Conservation (phyloP, 2,797 vertebrate genomes). For the Danio jaintianensis region DNA sequence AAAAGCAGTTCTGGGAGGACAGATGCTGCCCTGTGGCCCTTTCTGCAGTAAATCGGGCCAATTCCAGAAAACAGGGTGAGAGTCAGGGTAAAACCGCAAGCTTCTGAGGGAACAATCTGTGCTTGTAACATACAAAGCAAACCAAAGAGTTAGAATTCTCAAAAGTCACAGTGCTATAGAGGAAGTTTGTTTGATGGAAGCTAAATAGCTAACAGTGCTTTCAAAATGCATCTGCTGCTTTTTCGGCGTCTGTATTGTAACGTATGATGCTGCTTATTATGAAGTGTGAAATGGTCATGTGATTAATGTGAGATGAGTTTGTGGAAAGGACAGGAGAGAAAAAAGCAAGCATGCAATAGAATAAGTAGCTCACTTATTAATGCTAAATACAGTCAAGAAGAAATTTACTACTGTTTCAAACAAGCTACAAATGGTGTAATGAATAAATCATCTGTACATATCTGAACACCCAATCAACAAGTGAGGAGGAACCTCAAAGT, state of each 20-base stretch:
- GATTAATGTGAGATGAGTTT: conserved; percentile 17
- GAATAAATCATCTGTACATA: neutral
- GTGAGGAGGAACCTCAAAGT: neutral
- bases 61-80: conserved; percentile 1
- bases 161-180: neutral
- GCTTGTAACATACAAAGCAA: neutral
- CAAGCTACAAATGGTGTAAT: neutral
- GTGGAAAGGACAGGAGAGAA: neutral
- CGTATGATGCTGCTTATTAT: conserved; percentile 13
- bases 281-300: conserved; percentile 3
- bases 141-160: neutral
- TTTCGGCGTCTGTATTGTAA: neutral
- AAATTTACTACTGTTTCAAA: neutral
- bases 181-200: neutral
- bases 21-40: conserved; percentile 11
- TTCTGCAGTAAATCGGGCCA: neutral
- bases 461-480: neutral
- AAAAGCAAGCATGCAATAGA: neutral
- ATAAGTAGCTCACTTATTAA: neutral
- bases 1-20: conserved; percentile 12
- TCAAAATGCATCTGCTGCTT: neutral
- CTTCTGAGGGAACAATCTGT: neutral
- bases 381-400: neutral
- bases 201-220: conserved; percentile 17
- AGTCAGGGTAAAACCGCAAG: neutral